Base-by-base conservation (phyloP, 2,797 vertebrate genomes). In the Malurus splendens region DNA sequence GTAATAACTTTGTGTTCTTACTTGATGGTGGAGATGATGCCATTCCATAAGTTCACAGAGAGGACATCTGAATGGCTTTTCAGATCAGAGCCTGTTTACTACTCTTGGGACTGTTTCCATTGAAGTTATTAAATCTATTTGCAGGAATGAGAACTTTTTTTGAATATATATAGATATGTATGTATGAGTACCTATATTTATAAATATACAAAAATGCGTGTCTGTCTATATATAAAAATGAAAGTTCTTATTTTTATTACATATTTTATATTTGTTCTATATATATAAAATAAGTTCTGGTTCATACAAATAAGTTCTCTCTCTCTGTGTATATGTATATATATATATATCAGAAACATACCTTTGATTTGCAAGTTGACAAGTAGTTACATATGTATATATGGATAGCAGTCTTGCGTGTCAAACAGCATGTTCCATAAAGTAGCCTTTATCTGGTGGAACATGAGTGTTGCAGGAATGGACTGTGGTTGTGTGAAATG, bases 371-470 rank as follows among this genome's bases (percentile, higher is more conserved):
- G 75, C 70, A 91, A 74, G 86, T 72, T 92, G 91, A 79, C 91
- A 82, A 90, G 91, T 71, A 90, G 94, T 84, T 82, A 56, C 75
- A 54, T 48, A 61, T 78, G 82, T 92, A 86, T 90, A 92, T 73
- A 90, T 7, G 78, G 79, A 62, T 74, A 51, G 75, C 90, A 93
- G 90, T 59, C 88, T 74, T 80, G 82, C 62, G 2, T 94, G 86
- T 77, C 87, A 56, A 82, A 67, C 81, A 82, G 75, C 84, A 6
- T 77, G 88, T 86, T 91, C 73, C 39, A 87, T 85, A 92, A 93
- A 94, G 85, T 77, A 82, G 78, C 84, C 94, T 94, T 94, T 93
- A 93, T 95, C 90, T 95, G 77, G 51, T 92, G 90, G 86, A 93
- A 90, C 82, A 16, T 8, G 68, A 93, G 83, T 73, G 68, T 80